Evolutionary conservation across 2,888 invertebrate genomes (phyloP), one percentile per base, ranked within the genome.

Genomic region (Allolobophora icterica): DNA sequence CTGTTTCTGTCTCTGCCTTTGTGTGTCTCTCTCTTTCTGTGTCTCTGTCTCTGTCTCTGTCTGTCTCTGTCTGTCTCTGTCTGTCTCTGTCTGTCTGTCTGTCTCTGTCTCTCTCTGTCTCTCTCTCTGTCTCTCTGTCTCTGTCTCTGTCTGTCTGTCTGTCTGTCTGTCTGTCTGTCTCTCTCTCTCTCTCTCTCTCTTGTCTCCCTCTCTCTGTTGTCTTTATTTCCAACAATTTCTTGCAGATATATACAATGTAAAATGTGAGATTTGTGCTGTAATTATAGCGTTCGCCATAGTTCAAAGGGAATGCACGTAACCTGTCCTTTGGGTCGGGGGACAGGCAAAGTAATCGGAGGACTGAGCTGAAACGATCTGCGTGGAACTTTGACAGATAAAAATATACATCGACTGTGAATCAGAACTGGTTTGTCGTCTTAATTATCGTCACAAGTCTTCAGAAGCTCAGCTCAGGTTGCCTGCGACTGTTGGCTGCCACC

Each of bases 351-450:
- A 71, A 71, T n/a, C 71, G n/a, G 71, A 71, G 8, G 11, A 71
- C 11, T 8, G 71, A n/a, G 71, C n/a, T 17, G 71, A 71, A 71
- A 71, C n/a, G 71, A 71, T n/a, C 71, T 11, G 71, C 71, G 71
- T 71, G 71, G 71, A 71, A 71, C 71, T 71, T 71, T n/a, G 71
- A 71, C 71, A 71, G 71, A 71, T 2, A n/a, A n/a, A 71, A 71
- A 71, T 71, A 71, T n/a, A n/a, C 71, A 71, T 71, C 71, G n/a
- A 11, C 71, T 71, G n/a, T n/a, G 71, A 71, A 71, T 71, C 71
- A 30, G 71, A 71, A 71, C 6, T 42, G 71, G 30, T 71, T 71
- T 71, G 71, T n/a, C 71, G 8, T 71, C 71, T 71, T 71, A 71
- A 71, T n/a, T 71, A n/a, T 71, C 71, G 30, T 71, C n/a, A 8